Base-by-base conservation (phyloP, 2,888 invertebrate species). In the Rhingia campestris region DNA sequence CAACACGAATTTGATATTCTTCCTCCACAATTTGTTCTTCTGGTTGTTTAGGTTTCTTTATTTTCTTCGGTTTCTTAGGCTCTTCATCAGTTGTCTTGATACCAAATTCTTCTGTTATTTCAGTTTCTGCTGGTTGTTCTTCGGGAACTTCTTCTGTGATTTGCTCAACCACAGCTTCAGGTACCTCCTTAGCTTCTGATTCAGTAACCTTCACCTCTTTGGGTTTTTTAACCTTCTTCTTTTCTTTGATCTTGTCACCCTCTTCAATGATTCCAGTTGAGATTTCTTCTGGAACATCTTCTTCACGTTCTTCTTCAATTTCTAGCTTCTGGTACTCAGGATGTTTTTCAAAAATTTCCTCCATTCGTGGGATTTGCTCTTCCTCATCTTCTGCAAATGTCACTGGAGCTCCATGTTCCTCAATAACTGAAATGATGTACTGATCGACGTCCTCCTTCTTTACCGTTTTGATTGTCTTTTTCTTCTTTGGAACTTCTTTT, bases 201-300 rank as follows among this genome's bases (percentile, higher is more conserved):
- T 64, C 74, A 5, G 33, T 41, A 33, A 81, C 58, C 39, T 84
- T 86, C 92, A 90, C 54, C 93, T 93, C 2, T 93, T 92, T 81
- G 1, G 80, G 74, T 47, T 86, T 87, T n/a, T 72, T 69, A 6
- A 69, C 30, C 10, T 87, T 88, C 5, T 86, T 64, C 56, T 74
- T 64, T 41, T 66, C 66, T 9, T 6, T 45, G 35, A 3, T 22
- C 45, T 66, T 67, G 7, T 30, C 35, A 7, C 45, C 51, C 4
- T 59, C 59, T 39, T 64, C 86, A 81, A 56, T 82, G 61, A 69
- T 80, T 63, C 86, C 77, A 12, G 86, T 86, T 51, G 79, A 59
- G 4, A 77, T 76, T n/a, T 86, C 82, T 45, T 81, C 49, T 4
- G 35, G n/a, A 47, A 86, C 67, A 6, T 82, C 63, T 73, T 88